A percentile compares a stretch with the other conserved stretches of the same genome.
Conservation (phyloP, 2,888 invertebrate species). For the Calliopum simillimum region DNA sequence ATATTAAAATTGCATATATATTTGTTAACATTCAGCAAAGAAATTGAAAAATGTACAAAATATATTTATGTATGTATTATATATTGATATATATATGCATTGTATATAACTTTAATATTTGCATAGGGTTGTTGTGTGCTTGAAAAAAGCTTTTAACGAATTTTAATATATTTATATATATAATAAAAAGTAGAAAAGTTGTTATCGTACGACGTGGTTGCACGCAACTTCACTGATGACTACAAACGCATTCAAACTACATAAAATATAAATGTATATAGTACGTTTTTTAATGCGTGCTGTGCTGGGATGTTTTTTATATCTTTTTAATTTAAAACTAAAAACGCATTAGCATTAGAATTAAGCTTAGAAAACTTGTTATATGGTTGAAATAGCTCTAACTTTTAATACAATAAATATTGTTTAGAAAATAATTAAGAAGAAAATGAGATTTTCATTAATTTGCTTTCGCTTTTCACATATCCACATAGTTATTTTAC, state of each 20-base stretch:
- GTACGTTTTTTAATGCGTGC: not conserved
- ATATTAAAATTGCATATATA: constrained; percentile 30
- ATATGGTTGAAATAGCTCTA: not conserved
- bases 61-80: not conserved
- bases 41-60: constrained; percentile 22
- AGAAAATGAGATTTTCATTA: constrained; percentile 17
- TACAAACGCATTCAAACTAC: constrained; percentile 1
- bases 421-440: constrained; percentile 3
- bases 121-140: not conserved
- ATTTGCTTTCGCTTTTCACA: constrained; percentile 12
- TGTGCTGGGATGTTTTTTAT: constrained; percentile 6
- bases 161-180: constrained; percentile 1
- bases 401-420: constrained; percentile 12
- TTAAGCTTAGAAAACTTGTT: constrained; percentile 1
- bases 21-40: constrained; percentile 20
- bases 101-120: not conserved
- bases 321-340: not conserved
- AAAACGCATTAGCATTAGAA: not conserved
- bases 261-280: too few species aligned
- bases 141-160: constrained; percentile 7
- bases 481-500: constrained; percentile 20
- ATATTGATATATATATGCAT: not conserved
- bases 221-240: not conserved
- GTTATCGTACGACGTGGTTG: not conserved
- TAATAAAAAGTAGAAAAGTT: constrained; percentile 18